Conservation (phyloP, 2,797 vertebrate species). For the Anguilla anguilla region DNA sequence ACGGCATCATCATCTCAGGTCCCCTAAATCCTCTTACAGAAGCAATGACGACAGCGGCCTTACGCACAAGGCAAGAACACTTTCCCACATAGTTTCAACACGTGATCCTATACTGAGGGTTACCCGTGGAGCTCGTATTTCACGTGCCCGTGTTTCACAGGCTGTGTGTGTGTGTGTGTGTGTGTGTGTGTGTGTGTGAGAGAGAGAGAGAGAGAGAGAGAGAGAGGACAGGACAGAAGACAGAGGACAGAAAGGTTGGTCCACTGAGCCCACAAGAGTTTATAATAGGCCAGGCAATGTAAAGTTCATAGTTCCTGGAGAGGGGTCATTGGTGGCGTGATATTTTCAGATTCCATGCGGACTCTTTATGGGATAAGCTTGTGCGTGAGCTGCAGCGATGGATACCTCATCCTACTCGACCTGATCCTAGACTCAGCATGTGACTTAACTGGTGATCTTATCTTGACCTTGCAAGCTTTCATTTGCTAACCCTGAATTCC, state of each 20-base stretch:
- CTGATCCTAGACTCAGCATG: not conserved
- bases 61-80: not conserved
- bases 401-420: not conserved
- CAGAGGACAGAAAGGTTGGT: not conserved
- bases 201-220: not conserved
- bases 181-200: not conserved
- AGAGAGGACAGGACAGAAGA: not conserved
- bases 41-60: not conserved
- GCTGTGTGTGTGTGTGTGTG: not conserved
- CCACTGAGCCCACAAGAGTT: not conserved
- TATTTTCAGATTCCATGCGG: not conserved
- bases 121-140: not conserved
- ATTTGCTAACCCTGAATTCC: not conserved
- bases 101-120: not conserved
- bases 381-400: not conserved
- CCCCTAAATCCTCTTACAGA: not conserved
- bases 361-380: not conserved
- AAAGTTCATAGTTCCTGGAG: not conserved
- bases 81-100: not conserved
- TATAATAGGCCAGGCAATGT: not conserved
- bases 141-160: not conserved
- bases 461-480: not conserved
- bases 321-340: not conserved
- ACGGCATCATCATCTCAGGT: constrained; percentile 1
- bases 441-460: not conserved